Percentiles rank a stretch among this genome's conserved stretches.
Conservation (phyloP, 1,140 invertebrate genomes). For the Episyrphus balteatus region DNA sequence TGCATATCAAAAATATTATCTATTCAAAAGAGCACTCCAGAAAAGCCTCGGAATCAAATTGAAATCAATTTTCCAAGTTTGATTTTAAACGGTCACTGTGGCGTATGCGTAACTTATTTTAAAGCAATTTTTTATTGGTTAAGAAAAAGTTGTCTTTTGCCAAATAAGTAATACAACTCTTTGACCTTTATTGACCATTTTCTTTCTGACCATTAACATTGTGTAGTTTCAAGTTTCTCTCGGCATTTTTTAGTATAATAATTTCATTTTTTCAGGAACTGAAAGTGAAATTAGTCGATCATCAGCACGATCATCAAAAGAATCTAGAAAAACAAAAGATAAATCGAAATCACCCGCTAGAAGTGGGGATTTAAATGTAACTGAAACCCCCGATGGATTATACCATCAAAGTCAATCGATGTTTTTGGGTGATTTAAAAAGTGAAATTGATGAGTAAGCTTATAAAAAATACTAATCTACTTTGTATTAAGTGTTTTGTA, state of each 20-base stretch:
- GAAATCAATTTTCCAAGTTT: no score
- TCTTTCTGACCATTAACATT: no score
- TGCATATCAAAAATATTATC: no score
- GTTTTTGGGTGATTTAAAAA: slow-evolving; percentile 46
- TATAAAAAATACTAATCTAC: no score
- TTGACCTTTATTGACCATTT: no score
- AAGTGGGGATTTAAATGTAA: slow-evolving; percentile 39
- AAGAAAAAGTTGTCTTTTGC: no score
- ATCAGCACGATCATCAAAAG: slow-evolving; percentile 61
- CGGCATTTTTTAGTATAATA: background rate
- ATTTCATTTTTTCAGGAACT: slow-evolving; percentile 38
- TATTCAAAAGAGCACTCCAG: no score
- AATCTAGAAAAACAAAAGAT: slow-evolving; percentile 62
- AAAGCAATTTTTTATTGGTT: no score
- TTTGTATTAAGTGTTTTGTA: background rate
- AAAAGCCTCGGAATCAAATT: no score
- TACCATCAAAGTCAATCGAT: slow-evolving; percentile 45
- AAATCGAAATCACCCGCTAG: slow-evolving; percentile 45
- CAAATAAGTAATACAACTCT: no score
- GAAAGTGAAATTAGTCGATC: slow-evolving; percentile 68
- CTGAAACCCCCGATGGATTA: slow-evolving; percentile 44
- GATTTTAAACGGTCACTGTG: no score
- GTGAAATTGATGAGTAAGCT: slow-evolving; percentile 48
- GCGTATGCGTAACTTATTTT: no score
- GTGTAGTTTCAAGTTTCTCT: background rate